A percentile compares a stretch with the other conserved stretches of the same genome.
These are phyloP conservation scores for Scelioninae gen. 1 DNA, from an alignment of 2,888 invertebrate genomes.

Conservation along the genomic window DNA sequence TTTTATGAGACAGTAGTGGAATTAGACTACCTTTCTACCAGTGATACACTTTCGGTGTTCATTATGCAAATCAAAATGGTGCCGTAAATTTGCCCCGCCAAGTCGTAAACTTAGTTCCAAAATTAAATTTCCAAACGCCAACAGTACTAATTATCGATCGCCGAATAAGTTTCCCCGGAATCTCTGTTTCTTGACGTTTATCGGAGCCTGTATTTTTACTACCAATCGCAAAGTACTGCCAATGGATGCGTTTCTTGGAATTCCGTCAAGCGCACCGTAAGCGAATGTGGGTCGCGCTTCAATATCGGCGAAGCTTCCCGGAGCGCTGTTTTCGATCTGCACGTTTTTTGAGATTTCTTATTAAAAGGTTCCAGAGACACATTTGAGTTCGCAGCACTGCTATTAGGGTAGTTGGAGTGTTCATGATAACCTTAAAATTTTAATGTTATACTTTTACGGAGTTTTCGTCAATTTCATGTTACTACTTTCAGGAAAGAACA, in stretches of 20 bases:
- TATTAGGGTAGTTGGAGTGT: too few relatives aligned
- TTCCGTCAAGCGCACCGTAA: constrained; percentile 29
- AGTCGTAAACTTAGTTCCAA: constrained; percentile 21
- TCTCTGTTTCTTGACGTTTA: constrained; percentile 47
- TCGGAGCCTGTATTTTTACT: constrained; percentile 46
- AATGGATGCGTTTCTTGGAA: constrained; percentile 54
- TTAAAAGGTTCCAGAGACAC: too few relatives aligned
- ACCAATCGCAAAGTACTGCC: constrained; percentile 38
- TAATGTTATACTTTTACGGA: too few relatives aligned
- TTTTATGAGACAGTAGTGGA: constrained; percentile 13
- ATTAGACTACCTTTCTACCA: constrained; percentile 2
- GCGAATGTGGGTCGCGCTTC: constrained; percentile 29
- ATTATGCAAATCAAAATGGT: constrained; percentile 29
- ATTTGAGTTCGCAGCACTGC: too few relatives aligned
- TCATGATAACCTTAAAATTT: too few relatives aligned
- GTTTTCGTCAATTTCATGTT: too few relatives aligned
- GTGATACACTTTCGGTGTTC: constrained; percentile 30
- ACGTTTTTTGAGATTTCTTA: constrained; percentile 38
- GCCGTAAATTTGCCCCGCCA: constrained; percentile 7
- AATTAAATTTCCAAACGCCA: constrained; percentile 28
- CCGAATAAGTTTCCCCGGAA: constrained; percentile 53
- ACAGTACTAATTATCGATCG: constrained; percentile 45
- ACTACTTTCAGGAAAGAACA: too few relatives aligned
- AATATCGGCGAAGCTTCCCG: constrained; percentile 67
- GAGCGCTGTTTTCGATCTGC: constrained; percentile 50